Evolutionary conservation across 37 sponge, comb jelly and placozoan genomes (phyloP).

Genomic region (Beroe forskalii): DNA sequence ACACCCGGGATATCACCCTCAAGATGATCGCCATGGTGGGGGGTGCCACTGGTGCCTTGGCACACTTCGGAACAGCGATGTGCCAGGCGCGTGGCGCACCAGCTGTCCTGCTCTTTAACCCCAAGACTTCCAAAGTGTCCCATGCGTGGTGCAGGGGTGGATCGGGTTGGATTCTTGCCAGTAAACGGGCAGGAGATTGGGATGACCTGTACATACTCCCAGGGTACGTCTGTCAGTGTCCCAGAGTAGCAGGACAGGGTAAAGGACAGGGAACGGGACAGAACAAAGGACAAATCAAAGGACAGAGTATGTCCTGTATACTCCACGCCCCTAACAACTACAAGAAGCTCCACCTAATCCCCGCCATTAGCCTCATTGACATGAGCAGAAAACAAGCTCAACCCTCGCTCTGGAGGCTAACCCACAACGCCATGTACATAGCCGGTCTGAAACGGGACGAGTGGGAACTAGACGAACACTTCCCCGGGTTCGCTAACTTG

Average conservation of each 20-base stretch:
- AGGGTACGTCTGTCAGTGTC: neutral
- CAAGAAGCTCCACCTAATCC: neutral
- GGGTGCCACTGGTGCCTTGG: neutral
- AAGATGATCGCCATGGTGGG: neutral
- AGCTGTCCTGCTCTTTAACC: neutral
- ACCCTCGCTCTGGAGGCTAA: neutral
- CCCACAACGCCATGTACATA: neutral
- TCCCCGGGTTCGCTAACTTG: neutral
- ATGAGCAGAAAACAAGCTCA: neutral
- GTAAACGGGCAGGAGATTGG: neutral
- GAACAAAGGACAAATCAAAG: too few relatives aligned
- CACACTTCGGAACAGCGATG: neutral
- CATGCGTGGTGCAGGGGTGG: neutral
- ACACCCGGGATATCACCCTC: neutral
- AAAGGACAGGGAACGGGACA: too few relatives aligned
- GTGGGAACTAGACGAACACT: neutral
- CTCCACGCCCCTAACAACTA: neutral
- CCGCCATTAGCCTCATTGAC: neutral
- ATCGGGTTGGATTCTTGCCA: neutral
- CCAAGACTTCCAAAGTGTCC: neutral
- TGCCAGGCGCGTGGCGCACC: neutral
- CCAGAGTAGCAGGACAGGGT: neutral
- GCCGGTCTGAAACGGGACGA: neutral
- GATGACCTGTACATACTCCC: neutral
- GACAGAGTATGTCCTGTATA: neutral